These are phyloP conservation scores for Amphipoea oculea DNA, from an alignment of 2,888 invertebrate genomes.

Conservation along the genomic window DNA sequence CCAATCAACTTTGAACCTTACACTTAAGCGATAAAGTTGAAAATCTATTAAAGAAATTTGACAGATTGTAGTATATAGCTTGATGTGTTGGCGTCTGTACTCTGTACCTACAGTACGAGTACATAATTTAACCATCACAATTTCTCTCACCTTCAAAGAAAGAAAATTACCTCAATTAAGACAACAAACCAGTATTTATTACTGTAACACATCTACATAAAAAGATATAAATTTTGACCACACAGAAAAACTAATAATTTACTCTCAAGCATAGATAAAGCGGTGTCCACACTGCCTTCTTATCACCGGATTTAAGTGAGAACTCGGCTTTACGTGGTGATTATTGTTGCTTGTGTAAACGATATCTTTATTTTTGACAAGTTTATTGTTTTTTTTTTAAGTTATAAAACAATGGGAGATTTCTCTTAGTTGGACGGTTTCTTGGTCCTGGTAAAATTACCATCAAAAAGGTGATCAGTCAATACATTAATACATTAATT, in stretches of 20 bases:
- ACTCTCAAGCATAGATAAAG: slow-evolving; percentile 34
- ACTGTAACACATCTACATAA: slow-evolving; percentile 44
- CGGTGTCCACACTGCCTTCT: slow-evolving; percentile 17
- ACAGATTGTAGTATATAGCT: no score
- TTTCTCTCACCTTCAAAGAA: slow-evolving; percentile 27
- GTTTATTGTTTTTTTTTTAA: slow-evolving; percentile 38
- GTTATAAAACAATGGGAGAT: slow-evolving; percentile 29
- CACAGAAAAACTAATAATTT: slow-evolving; percentile 46
- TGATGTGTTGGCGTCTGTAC: not conserved
- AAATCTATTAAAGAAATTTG: no score
- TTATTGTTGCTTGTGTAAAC: slow-evolving; percentile 48
- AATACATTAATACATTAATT: not conserved
- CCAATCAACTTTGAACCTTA: no score
- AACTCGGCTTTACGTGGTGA: slow-evolving; percentile 55
- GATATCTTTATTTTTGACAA: slow-evolving; percentile 37
- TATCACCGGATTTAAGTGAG: slow-evolving; percentile 58
- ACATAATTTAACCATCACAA: slow-evolving; percentile 2
- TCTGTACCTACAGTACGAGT: no score
- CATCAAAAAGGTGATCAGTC: not conserved
- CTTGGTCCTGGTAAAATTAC: not conserved
- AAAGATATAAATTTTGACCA: slow-evolving; percentile 49
- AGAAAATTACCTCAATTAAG: slow-evolving; percentile 46
- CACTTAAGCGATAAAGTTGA: no score
- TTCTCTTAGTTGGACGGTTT: not conserved
- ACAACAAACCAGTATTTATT: slow-evolving; percentile 49